A percentile compares a stretch with the other conserved stretches of the same genome.
phyloP scores from a whole-genome alignment of 2,113 vertebrate species.

The Rallus limicola region DNA sequence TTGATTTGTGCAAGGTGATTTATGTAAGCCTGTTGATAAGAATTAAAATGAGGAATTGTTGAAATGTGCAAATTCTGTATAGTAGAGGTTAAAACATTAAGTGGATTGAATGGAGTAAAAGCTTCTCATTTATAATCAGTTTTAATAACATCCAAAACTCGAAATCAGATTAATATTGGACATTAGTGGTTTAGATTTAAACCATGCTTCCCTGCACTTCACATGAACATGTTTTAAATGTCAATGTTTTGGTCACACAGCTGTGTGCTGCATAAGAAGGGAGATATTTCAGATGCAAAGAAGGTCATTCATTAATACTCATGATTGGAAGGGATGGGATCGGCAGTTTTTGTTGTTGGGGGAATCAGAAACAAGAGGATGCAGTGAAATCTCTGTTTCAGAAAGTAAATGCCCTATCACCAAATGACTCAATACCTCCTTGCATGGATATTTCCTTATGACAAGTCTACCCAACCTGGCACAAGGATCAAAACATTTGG shows the following conservation, averaged over 20 bases:
- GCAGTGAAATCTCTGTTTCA: background rate
- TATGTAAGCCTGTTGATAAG: background rate
- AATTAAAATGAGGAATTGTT: background rate
- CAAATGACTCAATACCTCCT: background rate
- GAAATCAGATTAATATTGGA: constrained; percentile 36
- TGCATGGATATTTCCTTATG: background rate
- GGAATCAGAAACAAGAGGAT: background rate
- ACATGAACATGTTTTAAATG: background rate
- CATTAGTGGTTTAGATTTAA: constrained; percentile 38
- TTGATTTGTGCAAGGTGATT: background rate
- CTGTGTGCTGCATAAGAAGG: background rate
- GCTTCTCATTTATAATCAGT: constrained; percentile 42
- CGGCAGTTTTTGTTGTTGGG: background rate
- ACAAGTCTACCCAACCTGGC: background rate
- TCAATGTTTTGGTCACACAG: background rate
- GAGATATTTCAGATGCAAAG: background rate
- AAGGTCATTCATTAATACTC: constrained; percentile 17
- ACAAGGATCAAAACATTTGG: background rate
- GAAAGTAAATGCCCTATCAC: background rate
- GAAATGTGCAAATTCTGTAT: background rate
- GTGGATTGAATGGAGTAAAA: constrained; percentile 20
- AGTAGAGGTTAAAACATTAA: constrained; percentile 11
- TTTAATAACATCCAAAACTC: constrained; percentile 41
- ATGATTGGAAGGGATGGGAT: background rate
- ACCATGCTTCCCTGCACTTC: background rate